Conservation (phyloP, 2,113 vertebrate species). For the Sitta europaea region DNA sequence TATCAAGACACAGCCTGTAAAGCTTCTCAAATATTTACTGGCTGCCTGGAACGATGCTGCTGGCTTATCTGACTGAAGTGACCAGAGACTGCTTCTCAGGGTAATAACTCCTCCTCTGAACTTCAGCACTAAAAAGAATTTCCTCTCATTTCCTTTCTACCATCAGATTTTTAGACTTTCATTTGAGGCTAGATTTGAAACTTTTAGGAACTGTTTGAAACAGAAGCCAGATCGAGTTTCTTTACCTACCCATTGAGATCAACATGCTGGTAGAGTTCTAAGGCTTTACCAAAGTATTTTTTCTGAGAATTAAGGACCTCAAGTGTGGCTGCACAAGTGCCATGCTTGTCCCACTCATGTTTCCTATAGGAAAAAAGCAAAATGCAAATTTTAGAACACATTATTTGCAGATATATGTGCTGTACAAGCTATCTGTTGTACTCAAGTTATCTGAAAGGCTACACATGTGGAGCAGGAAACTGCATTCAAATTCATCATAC, state of each 20-base stretch:
- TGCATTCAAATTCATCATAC: neutral
- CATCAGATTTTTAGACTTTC: neutral
- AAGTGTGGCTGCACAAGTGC: slow-evolving; percentile 76
- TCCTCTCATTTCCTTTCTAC: neutral
- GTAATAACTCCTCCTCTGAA: neutral
- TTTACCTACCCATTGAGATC: slow-evolving; percentile 69
- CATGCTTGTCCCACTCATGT: slow-evolving; percentile 81
- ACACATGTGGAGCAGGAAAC: neutral
- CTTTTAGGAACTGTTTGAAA: neutral
- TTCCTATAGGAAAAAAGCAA: slow-evolving; percentile 56
- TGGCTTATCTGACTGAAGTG: neutral
- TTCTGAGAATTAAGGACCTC: slow-evolving; percentile 65
- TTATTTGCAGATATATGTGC: neutral
- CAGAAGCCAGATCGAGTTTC: fast-evolving
- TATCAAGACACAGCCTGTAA: neutral
- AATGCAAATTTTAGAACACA: neutral
- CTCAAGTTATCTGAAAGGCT: neutral
- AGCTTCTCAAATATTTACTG: neutral
- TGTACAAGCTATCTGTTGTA: neutral
- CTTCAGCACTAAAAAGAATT: neutral
- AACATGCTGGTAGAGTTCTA: slow-evolving; percentile 65
- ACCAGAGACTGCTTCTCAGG: neutral
- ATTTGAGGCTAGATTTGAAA: neutral
- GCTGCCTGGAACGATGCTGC: neutral
- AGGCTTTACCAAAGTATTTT: slow-evolving; percentile 75